Percentiles rank a stretch among this genome's conserved stretches.
phyloP scores from a whole-genome alignment of 2,797 vertebrate genomes.

The Eidolon dupreanum region DNA sequence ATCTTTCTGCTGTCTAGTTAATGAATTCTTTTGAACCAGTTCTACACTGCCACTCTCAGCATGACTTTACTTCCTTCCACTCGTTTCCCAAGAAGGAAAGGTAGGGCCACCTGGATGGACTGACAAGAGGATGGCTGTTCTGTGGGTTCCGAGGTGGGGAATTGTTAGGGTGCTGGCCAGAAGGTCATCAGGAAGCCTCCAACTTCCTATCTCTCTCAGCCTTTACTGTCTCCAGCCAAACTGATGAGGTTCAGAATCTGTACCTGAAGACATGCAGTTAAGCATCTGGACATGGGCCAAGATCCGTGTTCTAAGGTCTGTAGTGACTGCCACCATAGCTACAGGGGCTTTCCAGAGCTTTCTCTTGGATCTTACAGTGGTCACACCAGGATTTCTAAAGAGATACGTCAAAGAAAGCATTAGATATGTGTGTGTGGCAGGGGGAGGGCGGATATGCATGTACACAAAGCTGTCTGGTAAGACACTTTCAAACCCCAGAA shows the following conservation, averaged over 20 bases:
- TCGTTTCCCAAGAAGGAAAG: neutral
- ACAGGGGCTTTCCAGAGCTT: neutral
- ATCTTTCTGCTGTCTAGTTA: neutral
- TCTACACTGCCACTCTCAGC: neutral
- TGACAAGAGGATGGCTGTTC: neutral
- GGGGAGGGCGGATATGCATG: fast-evolving
- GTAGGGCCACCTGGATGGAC: neutral
- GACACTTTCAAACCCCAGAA: neutral
- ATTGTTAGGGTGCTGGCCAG: neutral
- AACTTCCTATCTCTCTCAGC: neutral
- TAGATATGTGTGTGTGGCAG: too few relatives aligned
- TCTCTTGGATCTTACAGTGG: neutral
- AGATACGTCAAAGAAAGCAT: neutral
- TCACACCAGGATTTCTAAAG: neutral
- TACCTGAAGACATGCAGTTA: neutral
- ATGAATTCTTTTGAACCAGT: neutral
- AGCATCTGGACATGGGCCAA: neutral
- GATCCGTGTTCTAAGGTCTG: neutral
- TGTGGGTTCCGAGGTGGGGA: neutral
- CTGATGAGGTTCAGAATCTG: neutral
- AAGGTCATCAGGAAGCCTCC: neutral
- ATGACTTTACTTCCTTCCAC: neutral
- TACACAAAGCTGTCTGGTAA: neutral
- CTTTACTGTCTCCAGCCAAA: neutral
- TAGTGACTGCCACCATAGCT: neutral